Evolutionary conservation across 2,888 invertebrate species (phyloP).

Genomic region (Ophonus ardosiacus): DNA sequence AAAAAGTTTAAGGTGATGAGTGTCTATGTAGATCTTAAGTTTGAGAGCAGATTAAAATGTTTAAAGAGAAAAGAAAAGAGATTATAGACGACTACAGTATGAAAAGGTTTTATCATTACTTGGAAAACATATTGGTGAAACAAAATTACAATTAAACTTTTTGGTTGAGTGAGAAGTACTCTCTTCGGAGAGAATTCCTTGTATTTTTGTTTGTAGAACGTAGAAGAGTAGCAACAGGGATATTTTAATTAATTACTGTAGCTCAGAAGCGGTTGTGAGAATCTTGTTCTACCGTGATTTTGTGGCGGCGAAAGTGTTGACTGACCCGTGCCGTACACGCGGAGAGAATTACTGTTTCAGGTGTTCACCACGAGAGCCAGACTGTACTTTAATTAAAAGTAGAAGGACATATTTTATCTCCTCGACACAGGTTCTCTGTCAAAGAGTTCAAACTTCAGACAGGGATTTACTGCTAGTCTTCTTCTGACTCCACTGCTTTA

Average conservation of each 20-base stretch:
- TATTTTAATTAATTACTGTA: constrained; percentile 36
- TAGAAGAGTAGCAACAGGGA: not conserved
- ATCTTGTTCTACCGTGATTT: constrained; percentile 36
- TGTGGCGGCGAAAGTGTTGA: constrained; percentile 19
- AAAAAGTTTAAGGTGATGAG: too few relatives aligned
- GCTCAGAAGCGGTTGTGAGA: constrained; percentile 9
- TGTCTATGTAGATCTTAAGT: too few relatives aligned
- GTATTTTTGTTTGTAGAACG: too few relatives aligned
- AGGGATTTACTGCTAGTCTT: constrained; percentile 19
- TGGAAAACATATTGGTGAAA: too few relatives aligned
- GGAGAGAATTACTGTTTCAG: constrained; percentile 46
- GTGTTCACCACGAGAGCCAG: constrained; percentile 20
- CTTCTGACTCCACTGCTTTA: not conserved
- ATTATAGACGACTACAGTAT: too few relatives aligned
- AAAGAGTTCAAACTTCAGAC: constrained; percentile 28
- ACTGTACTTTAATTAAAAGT: constrained; percentile 46
- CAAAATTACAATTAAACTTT: too few relatives aligned
- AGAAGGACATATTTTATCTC: constrained; percentile 45
- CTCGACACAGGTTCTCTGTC: constrained; percentile 31
- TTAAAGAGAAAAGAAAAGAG: too few relatives aligned
- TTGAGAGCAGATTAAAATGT: too few relatives aligned
- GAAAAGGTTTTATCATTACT: too few relatives aligned
- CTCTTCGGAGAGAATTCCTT: too few relatives aligned
- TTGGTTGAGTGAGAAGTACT: too few relatives aligned
- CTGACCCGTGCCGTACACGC: not conserved